phyloP scores from a whole-genome alignment of 2,113 vertebrate genomes.

The Arizona elegans region DNA sequence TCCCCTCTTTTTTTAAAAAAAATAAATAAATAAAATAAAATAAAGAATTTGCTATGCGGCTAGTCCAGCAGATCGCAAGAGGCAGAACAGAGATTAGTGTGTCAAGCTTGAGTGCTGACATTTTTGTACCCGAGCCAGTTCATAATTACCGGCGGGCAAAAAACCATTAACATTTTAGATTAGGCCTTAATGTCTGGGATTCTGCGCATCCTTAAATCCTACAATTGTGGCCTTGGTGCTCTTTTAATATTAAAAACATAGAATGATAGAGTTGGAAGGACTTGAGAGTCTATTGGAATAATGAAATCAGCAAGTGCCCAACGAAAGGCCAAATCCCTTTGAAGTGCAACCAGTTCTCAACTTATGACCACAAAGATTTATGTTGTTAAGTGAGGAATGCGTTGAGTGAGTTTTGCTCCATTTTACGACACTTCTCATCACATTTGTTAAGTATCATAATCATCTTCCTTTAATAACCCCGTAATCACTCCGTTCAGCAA shows the following conservation, averaged over 20 bases:
- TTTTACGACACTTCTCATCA: background rate
- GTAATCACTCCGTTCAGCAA: too few relatives aligned
- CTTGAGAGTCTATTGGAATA: background rate
- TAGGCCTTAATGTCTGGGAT: background rate
- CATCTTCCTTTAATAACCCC: too few relatives aligned
- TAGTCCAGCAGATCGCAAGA: background rate
- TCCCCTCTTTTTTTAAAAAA: background rate
- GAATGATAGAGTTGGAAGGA: background rate
- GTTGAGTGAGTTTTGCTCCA: background rate
- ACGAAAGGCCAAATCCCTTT: background rate
- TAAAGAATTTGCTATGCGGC: background rate
- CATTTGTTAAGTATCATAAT: background rate
- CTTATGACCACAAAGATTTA: fast-evolving
- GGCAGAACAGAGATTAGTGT: background rate
- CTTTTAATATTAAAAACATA: background rate
- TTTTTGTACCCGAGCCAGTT: background rate
- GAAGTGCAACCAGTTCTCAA: background rate
- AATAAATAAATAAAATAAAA: background rate
- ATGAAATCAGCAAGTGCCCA: background rate
- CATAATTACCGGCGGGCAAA: too few relatives aligned
- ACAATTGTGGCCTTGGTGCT: background rate
- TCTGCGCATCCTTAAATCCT: background rate
- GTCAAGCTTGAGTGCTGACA: background rate
- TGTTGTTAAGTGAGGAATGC: too few relatives aligned
- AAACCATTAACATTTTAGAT: background rate